Conservation (phyloP, 2,797 vertebrate species). For the Trichosurus vulpecula region DNA sequence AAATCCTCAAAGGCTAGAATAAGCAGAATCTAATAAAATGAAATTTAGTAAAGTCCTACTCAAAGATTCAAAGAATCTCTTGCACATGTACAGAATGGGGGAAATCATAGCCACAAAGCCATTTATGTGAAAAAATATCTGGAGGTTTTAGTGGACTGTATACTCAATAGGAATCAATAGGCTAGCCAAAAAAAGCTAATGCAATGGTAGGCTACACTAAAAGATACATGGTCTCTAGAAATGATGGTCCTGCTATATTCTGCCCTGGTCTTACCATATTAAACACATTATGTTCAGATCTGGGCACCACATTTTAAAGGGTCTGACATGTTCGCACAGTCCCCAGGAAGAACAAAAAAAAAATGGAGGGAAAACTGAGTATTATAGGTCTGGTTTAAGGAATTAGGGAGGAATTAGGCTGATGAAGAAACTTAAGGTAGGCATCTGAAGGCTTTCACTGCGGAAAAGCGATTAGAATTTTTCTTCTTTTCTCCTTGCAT, state of each 20-base stretch:
- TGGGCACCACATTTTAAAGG: background rate
- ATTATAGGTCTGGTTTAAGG: background rate
- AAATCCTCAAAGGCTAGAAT: background rate
- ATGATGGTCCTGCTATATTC: background rate
- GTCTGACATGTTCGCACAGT: background rate
- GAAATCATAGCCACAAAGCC: background rate
- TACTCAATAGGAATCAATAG: background rate
- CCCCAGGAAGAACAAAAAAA: background rate
- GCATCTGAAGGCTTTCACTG: background rate
- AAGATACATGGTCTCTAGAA: background rate
- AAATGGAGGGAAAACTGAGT: background rate
- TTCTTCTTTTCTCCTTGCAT: background rate
- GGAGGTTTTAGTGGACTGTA: background rate
- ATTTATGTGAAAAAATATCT: background rate
- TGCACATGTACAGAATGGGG: background rate
- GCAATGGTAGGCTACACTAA: background rate
- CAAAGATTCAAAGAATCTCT: background rate
- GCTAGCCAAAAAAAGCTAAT: background rate
- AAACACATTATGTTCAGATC: background rate
- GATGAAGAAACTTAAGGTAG: background rate
- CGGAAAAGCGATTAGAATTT: background rate
- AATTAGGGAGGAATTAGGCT: background rate
- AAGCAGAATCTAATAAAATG: background rate
- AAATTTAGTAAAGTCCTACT: background rate
- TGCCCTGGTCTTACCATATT: background rate